Base-by-base conservation (phyloP, 2,797 vertebrate genomes). In the Sebastes glaucus region DNA sequence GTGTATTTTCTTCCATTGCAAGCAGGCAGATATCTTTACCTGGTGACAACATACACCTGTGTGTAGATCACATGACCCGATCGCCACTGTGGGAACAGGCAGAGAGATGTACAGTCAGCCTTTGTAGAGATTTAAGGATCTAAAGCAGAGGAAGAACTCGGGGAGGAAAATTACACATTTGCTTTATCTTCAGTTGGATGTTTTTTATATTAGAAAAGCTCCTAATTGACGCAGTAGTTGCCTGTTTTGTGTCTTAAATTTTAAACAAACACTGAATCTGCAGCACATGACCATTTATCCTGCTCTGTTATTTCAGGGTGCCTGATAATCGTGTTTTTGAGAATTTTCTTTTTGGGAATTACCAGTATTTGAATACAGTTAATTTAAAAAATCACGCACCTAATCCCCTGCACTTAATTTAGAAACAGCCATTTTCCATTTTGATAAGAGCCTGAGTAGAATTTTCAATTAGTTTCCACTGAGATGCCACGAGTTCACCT, bases 391-490 rank as follows among this genome's bases (percentile, higher is more conserved):
- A 78, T 69, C 46, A 67, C 23, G 33, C 61, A 68, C 66, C 87
- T 90, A 89, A 88, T 89, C 91, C 87, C 63, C 62, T 61, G 59
- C 67, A 66, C 78, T 87, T 86, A 87, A 93, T 89, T 86, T 87
- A 89, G 86, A 87, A 87, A 83, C 30, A 87, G 56, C 22, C 61
- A 74, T 87, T 89, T 91, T 84, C 77, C 83, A 67, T 89, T 84
- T 86, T 83, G 77, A 86, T 85, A 83, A 84, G 63, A 71, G 75
- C 55, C 74, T 82, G 75, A 82, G 78, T 71, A 11, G 79, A 87
- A 87, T 80, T 88, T 90, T 87, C 83, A 88, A 91, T 92, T 92
- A 92, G 80, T 74, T 87, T 78, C 67, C 62, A 42, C 57, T 71
- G 86, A 89, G 82, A 87, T 83, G 70, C 66, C 73, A 74, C 14